These are phyloP conservation scores for Nematopogon swammerdamellus DNA, from an alignment of 2,888 invertebrate species.

Conservation along the genomic window DNA sequence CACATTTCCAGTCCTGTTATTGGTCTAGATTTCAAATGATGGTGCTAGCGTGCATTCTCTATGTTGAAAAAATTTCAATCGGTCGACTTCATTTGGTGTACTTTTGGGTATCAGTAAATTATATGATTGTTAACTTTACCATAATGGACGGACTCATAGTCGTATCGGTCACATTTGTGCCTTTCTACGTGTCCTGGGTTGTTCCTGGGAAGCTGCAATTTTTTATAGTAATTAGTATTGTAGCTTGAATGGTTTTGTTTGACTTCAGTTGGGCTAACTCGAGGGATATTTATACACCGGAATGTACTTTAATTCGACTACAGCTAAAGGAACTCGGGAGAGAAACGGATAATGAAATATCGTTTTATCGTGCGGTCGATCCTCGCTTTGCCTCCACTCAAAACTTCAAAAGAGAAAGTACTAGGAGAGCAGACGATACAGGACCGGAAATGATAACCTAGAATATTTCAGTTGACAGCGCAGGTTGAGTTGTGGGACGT, in stretches of 20 bases:
- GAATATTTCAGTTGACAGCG: too few relatives aligned
- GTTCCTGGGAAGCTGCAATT: background rate
- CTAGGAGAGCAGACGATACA: background rate
- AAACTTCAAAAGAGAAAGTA: too few relatives aligned
- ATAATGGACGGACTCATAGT: background rate
- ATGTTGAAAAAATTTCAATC: background rate
- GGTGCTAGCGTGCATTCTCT: background rate
- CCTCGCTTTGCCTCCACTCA: too few relatives aligned
- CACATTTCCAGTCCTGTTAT: background rate
- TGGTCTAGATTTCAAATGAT: background rate
- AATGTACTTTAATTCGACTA: too few relatives aligned
- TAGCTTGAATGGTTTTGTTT: background rate
- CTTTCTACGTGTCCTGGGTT: background rate
- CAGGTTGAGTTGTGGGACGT: too few relatives aligned
- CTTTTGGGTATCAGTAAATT: background rate
- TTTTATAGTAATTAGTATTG: background rate
- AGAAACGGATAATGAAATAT: too few relatives aligned
- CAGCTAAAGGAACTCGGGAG: too few relatives aligned
- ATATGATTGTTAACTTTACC: background rate
- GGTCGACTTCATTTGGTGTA: too few relatives aligned
- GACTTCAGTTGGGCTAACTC: background rate
- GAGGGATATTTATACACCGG: too few relatives aligned
- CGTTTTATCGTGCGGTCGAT: too few relatives aligned
- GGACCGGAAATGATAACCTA: background rate
- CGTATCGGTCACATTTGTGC: background rate